These are phyloP conservation scores for Cepaea nemoralis DNA, from an alignment of 1,140 invertebrate genomes.

Conservation along the genomic window DNA sequence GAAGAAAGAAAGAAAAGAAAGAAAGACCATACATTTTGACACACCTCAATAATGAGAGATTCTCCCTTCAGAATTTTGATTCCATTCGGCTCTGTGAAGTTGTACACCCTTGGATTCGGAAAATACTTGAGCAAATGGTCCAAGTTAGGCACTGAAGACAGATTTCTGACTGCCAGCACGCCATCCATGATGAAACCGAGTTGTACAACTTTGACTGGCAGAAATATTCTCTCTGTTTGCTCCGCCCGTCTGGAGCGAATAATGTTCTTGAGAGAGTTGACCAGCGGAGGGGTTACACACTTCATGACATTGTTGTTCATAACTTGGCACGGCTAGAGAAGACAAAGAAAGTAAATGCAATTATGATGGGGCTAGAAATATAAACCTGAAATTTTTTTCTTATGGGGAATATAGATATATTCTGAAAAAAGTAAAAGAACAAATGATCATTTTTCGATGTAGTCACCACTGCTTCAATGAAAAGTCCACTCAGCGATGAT, in stretches of 20 bases:
- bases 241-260: slow-evolving; percentile 42
- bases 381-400: no score
- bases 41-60: slow-evolving; percentile 90
- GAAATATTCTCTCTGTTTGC: slow-evolving; percentile 24
- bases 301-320: slow-evolving; percentile 92
- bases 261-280: slow-evolving; percentile 59
- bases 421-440: no score
- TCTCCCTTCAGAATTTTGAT: slow-evolving; percentile 94
- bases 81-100: slow-evolving; percentile 80
- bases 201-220: slow-evolving; percentile 67
- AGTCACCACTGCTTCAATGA: no score
- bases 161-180: slow-evolving; percentile 87
- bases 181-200: slow-evolving; percentile 97
- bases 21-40: slow-evolving; percentile 28
- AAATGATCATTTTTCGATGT: no score
- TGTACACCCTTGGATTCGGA: slow-evolving; percentile 90
- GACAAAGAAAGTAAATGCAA: neutral
- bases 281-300: slow-evolving; percentile 90
- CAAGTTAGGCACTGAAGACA: slow-evolving; percentile 87
- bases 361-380: no score
- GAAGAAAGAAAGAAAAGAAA: no score
- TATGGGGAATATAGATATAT: no score
- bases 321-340: slow-evolving; percentile 80
- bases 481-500: no score
- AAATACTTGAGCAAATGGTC: slow-evolving; percentile 87